phyloP scores from a whole-genome alignment of 2,113 vertebrate genomes.

The Chaetura pelagica region DNA sequence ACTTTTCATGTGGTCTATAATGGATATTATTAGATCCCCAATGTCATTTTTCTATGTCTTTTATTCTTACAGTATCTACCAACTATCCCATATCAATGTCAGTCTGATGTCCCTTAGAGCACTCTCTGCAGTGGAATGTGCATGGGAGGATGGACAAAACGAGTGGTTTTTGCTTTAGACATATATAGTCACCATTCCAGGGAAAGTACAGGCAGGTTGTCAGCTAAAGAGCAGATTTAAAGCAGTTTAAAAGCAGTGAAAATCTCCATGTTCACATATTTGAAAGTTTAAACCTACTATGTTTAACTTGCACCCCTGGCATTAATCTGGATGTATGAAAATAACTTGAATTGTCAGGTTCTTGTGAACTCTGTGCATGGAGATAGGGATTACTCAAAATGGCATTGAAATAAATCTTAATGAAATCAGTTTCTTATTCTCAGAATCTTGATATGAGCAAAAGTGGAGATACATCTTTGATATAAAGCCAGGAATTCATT shows the following conservation, averaged over 20 bases:
- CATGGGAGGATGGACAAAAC: background rate
- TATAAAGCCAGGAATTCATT: background rate
- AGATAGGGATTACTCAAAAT: background rate
- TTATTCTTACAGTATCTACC: background rate
- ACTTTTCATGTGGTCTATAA: background rate
- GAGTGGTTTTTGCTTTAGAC: background rate
- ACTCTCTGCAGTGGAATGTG: background rate
- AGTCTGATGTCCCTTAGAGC: background rate
- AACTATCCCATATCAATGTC: fast-evolving
- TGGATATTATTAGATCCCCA: background rate
- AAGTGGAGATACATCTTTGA: background rate
- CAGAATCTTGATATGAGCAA: background rate
- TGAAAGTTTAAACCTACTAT: background rate
- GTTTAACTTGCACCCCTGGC: background rate
- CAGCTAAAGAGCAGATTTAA: background rate
- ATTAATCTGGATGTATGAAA: background rate
- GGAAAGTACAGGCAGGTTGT: background rate
- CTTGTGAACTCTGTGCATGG: background rate
- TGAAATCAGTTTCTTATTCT: background rate
- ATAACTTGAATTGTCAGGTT: background rate
- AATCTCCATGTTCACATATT: background rate
- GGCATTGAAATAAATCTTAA: background rate
- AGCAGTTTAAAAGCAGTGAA: background rate
- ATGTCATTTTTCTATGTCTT: background rate
- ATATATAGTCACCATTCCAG: background rate